Base-by-base conservation (phyloP, 2,113 vertebrate genomes). In the Nothoprocta perdicaria region DNA sequence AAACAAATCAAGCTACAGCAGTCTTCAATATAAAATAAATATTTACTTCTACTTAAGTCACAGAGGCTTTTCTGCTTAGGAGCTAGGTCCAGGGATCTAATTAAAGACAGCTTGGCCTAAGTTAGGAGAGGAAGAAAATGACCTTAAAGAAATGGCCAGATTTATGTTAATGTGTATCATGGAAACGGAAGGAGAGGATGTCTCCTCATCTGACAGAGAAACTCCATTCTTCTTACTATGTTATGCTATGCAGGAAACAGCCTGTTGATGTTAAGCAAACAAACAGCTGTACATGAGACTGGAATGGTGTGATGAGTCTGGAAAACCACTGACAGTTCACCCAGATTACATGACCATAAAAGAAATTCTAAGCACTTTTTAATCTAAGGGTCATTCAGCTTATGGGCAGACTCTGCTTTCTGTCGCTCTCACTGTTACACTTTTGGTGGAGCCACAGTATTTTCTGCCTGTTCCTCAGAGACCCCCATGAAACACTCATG, bases 11-110 rank as follows among this genome's bases (percentile, higher is more conserved):
- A 3, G 33, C 75, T 50, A 41, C 14, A 65, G 14, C 31, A 78
- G 22, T 17, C n/a, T 86, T 63, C 77, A 31, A 13, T 3, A 31
- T 5, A 65, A 72, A 5, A 78, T 27, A 94, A 90, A 93, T 92
- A 95, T 96, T 96, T 95, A 91, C 38, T 76, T 23, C 13, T 40
- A 24, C 57, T 88, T 68, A 72, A 27, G 12, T 75, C 35, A 50
- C 7, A 46, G 74, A 63, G 6, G 3, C 11, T 92, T 93, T 69
- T 83, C 41, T 74, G n/a, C 14, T 78, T 31, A 29, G 2, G 15
- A 40, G 11, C 14, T 23, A 68, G 71, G 8, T 35, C 24, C 38
- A 74, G 55, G 18, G 27, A 23, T n/a, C 21, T 58, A 27, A 90
- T 46, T 12, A 60, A 69, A 29, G 3, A 67, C 8, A 24, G 8